These are phyloP conservation scores for Hirtodrosophila trivittata DNA, from an alignment of 2,888 invertebrate genomes.

Conservation along the genomic window DNA sequence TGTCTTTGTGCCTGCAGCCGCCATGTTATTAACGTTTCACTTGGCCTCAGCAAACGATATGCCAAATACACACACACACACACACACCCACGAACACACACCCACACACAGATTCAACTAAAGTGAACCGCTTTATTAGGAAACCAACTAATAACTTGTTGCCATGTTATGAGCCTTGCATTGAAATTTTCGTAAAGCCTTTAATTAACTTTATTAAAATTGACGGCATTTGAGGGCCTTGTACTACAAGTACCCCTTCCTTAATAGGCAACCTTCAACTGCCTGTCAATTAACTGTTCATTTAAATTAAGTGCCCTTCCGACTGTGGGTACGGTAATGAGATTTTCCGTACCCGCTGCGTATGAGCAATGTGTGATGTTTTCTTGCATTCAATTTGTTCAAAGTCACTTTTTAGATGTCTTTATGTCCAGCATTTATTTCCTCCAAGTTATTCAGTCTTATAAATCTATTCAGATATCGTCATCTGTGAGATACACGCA, in stretches of 20 bases:
- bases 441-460: constrained; percentile 9
- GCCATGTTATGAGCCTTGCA: constrained; percentile 8
- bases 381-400: constrained; percentile 60
- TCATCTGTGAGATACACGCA: constrained; percentile 40
- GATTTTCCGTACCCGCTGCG: constrained; percentile 32
- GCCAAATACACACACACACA: background rate
- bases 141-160: constrained; percentile 25
- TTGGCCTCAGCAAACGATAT: constrained; percentile 1
- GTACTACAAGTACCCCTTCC: too few species aligned
- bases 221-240: constrained; percentile 17
- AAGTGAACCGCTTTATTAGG: background rate
- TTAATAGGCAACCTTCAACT: constrained; percentile 5
- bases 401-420: constrained; percentile 21
- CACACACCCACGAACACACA: background rate
- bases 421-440: constrained; percentile 56
- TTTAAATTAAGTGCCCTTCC: constrained; percentile 49
- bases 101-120: background rate
- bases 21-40: constrained; percentile 18
- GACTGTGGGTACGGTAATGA: constrained; percentile 28
- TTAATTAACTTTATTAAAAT: constrained; percentile 51
- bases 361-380: constrained; percentile 54
- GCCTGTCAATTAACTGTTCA: constrained; percentile 36
- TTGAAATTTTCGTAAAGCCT: constrained; percentile 25
- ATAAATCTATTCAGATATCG: too few species aligned
- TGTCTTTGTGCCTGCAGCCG: constrained; percentile 10